These are phyloP conservation scores for Pelecanus crispus DNA, from an alignment of 2,113 vertebrate species.

Conservation along the genomic window DNA sequence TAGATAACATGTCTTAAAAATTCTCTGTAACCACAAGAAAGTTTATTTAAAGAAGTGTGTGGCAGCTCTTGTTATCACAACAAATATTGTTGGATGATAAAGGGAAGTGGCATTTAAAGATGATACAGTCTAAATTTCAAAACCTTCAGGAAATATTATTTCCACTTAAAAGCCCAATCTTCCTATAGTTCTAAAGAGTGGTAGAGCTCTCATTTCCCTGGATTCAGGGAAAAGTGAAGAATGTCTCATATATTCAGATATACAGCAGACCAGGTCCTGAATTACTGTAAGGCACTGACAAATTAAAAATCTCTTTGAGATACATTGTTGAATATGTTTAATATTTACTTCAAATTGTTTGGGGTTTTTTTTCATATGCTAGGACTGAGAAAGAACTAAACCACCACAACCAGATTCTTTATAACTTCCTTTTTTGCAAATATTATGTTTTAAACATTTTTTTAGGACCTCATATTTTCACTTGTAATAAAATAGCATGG, in stretches of 20 bases:
- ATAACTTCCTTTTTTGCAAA: background rate
- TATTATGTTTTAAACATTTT: background rate
- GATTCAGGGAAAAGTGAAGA: background rate
- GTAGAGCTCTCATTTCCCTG: background rate
- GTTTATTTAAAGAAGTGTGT: background rate
- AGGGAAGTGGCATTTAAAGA: background rate
- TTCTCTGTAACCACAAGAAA: background rate
- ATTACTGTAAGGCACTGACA: background rate
- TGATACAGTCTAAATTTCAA: background rate
- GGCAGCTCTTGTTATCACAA: background rate
- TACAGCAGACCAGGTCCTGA: background rate
- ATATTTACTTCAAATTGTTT: background rate
- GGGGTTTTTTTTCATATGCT: background rate
- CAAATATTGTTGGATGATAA: background rate
- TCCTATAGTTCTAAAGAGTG: background rate
- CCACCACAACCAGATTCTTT: background rate
- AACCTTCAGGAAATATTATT: background rate
- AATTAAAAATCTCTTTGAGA: background rate
- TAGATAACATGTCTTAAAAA: background rate
- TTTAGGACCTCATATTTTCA: background rate
- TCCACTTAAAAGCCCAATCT: background rate
- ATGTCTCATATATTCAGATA: background rate
- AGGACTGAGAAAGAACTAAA: background rate
- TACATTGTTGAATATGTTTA: background rate
- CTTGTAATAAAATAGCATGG: background rate